A percentile compares a stretch with the other conserved stretches of the same genome.
Evolutionary conservation across 2,113 vertebrate genomes (phyloP).

Genomic region (Physeter macrocephalus): DNA sequence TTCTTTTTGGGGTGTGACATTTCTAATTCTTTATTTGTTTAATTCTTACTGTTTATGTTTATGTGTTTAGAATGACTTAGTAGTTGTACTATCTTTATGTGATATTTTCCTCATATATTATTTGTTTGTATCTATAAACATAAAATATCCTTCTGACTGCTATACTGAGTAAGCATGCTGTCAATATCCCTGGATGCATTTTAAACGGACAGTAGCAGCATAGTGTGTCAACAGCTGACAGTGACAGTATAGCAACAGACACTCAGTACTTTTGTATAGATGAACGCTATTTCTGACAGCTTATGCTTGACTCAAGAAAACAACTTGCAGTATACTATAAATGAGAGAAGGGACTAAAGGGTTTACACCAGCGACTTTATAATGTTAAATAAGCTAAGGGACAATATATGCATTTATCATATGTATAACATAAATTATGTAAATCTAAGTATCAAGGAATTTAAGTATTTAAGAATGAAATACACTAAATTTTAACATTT

Average conservation of each 20-base stretch:
- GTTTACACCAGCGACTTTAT: not conserved
- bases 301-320: not conserved
- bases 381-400: not conserved
- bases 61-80: not conserved
- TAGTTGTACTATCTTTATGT: not conserved
- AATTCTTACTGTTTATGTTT: not conserved
- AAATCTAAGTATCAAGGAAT: not conserved
- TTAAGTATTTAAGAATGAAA: not conserved
- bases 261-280: not conserved
- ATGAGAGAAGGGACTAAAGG: not conserved
- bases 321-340: not conserved
- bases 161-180: not conserved
- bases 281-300: not conserved
- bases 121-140: not conserved
- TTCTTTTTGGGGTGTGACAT: not conserved
- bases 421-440: not conserved
- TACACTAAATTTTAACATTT: not conserved
- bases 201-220: not conserved
- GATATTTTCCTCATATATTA: not conserved
- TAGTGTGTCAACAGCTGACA: not conserved
- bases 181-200: not conserved
- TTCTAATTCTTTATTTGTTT: not conserved
- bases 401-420: not conserved
- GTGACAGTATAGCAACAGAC: not conserved
- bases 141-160: not conserved